phyloP scores from a whole-genome alignment of 2,888 invertebrate genomes.

The Volucella inflata region DNA sequence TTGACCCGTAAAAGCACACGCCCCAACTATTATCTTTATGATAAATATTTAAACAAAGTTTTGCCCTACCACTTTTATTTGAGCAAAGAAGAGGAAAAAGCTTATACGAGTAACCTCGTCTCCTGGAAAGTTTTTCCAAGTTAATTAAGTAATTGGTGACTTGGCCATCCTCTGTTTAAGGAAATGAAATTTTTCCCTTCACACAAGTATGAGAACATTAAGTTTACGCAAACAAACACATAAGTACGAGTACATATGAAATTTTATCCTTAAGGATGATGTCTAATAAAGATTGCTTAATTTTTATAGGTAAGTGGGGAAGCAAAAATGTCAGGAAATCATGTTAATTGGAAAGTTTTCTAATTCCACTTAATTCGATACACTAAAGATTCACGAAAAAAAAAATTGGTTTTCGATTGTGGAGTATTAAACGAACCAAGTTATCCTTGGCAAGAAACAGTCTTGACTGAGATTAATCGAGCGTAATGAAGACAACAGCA shows the following conservation, averaged over 20 bases:
- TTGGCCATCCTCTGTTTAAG: conserved; percentile 54
- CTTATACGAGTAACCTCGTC: conserved; percentile 12
- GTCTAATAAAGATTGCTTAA: conserved; percentile 33
- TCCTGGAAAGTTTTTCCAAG: conserved; percentile 46
- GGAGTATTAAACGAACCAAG: too few relatives aligned
- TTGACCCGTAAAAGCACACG: conserved; percentile 45
- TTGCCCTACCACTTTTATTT: neutral
- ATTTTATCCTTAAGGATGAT: too few relatives aligned
- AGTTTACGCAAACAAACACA: too few relatives aligned
- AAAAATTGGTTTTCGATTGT: conserved; percentile 62
- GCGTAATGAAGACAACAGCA: too few relatives aligned
- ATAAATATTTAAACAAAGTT: conserved; percentile 73
- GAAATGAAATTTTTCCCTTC: conserved; percentile 56
- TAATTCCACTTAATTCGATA: conserved; percentile 73
- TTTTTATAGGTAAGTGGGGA: conserved; percentile 32
- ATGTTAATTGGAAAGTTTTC: conserved; percentile 75
- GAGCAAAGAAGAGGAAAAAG: neutral
- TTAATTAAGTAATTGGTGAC: conserved; percentile 74
- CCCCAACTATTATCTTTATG: conserved; percentile 59
- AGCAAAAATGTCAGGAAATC: conserved; percentile 21
- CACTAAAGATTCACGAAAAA: conserved; percentile 53
- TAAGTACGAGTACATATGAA: too few relatives aligned
- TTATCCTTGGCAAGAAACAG: too few relatives aligned
- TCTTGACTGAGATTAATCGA: too few relatives aligned
- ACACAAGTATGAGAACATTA: neutral